Evolutionary conservation across 2,888 invertebrate species (phyloP).

Genomic region (Caenorhabditis sp.): DNA sequence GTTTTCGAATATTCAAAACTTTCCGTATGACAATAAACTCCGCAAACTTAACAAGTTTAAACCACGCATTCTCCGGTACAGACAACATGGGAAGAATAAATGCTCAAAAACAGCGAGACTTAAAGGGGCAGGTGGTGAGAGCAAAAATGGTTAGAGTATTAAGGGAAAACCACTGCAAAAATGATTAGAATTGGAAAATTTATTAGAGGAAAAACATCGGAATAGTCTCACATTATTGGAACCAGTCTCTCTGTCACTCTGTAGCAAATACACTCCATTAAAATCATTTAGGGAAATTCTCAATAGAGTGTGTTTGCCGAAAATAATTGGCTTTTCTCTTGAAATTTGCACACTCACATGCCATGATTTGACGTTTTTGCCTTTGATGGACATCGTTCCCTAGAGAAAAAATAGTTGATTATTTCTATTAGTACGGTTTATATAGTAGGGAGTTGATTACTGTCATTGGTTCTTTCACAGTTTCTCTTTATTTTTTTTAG

Average conservation of each 20-base stretch:
- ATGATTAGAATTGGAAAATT: neutral
- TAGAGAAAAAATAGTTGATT: constrained; percentile 58
- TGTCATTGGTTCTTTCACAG: neutral
- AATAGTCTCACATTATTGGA: neutral
- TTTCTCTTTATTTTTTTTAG: neutral
- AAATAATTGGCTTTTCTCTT: neutral
- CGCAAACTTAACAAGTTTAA: too few species aligned
- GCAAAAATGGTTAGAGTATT: constrained; percentile 6
- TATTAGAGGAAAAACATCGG: neutral
- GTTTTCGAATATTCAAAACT: too few species aligned
- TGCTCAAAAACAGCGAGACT: neutral
- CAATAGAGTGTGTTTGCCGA: neutral
- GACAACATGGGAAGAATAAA: too few species aligned
- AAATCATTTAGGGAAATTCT: neutral
- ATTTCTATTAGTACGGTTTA: constrained; percentile 21
- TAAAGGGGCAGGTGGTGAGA: constrained; percentile 10
- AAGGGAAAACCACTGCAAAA: constrained; percentile 23
- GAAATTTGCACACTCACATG: constrained; percentile 72
- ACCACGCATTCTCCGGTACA: too few species aligned
- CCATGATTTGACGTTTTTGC: constrained; percentile 73
- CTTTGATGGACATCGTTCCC: constrained; percentile 75
- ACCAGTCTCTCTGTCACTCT: constrained; percentile 1
- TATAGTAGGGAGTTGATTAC: constrained; percentile 4
- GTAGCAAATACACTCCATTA: neutral
- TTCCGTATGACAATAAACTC: too few species aligned